Evolutionary conservation across 2,888 invertebrate species (phyloP).

Genomic region (Erpobdella octoculata): DNA sequence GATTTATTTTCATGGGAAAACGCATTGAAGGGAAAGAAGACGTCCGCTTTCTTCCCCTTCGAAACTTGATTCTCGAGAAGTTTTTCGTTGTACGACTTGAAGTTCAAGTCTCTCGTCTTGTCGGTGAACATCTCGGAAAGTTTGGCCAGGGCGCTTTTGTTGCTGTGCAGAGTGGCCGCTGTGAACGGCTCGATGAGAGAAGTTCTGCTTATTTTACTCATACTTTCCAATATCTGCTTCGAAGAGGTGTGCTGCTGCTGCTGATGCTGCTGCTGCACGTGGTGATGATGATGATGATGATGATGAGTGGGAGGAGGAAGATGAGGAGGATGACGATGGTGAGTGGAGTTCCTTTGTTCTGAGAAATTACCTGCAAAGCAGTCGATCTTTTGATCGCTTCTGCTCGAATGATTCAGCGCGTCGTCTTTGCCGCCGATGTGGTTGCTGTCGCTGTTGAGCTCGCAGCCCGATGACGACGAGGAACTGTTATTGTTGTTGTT

Average conservation of each 20-base stretch:
- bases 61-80: not conserved
- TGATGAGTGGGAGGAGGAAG: too few relatives aligned
- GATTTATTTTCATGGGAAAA: conserved; percentile 9
- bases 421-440: not conserved
- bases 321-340: too few relatives aligned
- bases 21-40: not conserved
- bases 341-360: not conserved
- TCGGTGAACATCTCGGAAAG: conserved; percentile 22
- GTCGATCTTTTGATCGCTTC: not conserved
- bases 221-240: not conserved
- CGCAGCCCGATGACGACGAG: too few relatives aligned
- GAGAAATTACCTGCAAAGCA: not conserved
- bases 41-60: not conserved
- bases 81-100: not conserved
- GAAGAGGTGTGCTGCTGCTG: not conserved
- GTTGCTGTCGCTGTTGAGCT: not conserved
- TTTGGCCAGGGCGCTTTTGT: conserved; percentile 16
- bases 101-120: not conserved
- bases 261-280: too few relatives aligned
- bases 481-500: too few relatives aligned
- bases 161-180: not conserved
- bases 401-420: not conserved
- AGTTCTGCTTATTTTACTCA: not conserved
- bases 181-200: conserved; percentile 7
- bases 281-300: too few relatives aligned